Evolutionary conservation across 2,888 invertebrate genomes (phyloP).

Genomic region (Ophion slaviceki): DNA sequence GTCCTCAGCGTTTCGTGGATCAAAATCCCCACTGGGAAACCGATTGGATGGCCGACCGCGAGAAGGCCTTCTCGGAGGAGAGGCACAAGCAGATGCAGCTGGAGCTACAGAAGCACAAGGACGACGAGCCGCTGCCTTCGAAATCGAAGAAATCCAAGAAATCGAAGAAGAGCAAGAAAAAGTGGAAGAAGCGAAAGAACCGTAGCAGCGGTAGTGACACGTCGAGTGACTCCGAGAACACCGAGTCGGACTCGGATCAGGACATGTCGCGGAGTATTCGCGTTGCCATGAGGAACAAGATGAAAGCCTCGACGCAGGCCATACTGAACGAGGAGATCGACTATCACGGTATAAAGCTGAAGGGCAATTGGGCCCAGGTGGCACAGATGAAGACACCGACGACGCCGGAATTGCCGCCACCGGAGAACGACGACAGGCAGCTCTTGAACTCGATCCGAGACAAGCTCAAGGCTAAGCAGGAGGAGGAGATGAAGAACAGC

Average conservation of each 20-base stretch:
- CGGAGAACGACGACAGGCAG: slow-evolving; percentile 83
- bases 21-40: slow-evolving; percentile 95
- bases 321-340: slow-evolving; percentile 84
- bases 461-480: slow-evolving; percentile 85
- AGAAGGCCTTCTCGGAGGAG: slow-evolving; percentile 86
- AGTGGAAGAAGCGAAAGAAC: slow-evolving; percentile 84
- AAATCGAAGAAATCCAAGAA: slow-evolving; percentile 87
- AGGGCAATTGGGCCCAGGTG: slow-evolving; percentile 84
- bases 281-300: slow-evolving; percentile 87
- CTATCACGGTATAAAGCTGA: slow-evolving; percentile 80
- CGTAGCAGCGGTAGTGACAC: slow-evolving; percentile 82
- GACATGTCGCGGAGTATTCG: slow-evolving; percentile 87
- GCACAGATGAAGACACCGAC: slow-evolving; percentile 74
- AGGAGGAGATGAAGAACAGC: slow-evolving; percentile 82
- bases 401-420: slow-evolving; percentile 71
- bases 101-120: slow-evolving; percentile 85
- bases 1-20: slow-evolving; percentile 89
- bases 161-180: slow-evolving; percentile 86
- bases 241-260: slow-evolving; percentile 83
- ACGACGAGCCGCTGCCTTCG: slow-evolving; percentile 84
- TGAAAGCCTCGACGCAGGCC: slow-evolving; percentile 84
- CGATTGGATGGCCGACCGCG: slow-evolving; percentile 93
- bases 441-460: slow-evolving; percentile 85
- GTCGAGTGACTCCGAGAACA: slow-evolving; percentile 83
- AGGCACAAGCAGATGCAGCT: slow-evolving; percentile 82